Percentiles rank a stretch among this genome's conserved stretches.
These are phyloP conservation scores for Hyles vespertilio DNA, from an alignment of 1,140 invertebrate species.

Conservation along the genomic window DNA sequence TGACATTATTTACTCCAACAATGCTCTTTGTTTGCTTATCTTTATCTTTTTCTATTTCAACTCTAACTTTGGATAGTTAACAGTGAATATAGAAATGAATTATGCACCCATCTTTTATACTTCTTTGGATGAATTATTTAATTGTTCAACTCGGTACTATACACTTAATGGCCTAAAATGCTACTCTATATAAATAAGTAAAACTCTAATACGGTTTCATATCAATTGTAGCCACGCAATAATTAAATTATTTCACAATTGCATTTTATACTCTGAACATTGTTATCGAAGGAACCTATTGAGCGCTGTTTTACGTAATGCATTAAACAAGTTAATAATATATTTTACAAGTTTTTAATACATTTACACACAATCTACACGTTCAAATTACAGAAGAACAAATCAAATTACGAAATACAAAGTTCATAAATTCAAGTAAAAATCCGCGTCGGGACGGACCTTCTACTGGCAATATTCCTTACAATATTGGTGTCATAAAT, in stretches of 20 bases:
- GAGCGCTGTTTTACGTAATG: constrained; percentile 2
- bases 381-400: constrained; percentile 5
- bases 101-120: no score
- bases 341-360: constrained; percentile 9
- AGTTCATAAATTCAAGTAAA: constrained; percentile 32
- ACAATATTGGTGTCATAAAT: constrained; percentile 56
- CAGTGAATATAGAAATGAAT: no score
- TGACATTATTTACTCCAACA: no score
- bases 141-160: no score
- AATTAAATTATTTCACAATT: background rate
- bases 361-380: constrained; percentile 7
- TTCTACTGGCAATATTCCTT: constrained; percentile 44
- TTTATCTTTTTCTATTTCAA: no score
- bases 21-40: no score
- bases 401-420: constrained; percentile 14
- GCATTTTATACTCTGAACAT: no score
- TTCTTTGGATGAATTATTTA: no score
- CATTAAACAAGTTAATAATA: background rate
- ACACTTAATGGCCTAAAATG: constrained; percentile 4
- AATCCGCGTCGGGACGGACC: constrained; percentile 61
- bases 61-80: no score
- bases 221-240: background rate
- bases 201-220: constrained; percentile 3
- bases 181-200: constrained; percentile 3
- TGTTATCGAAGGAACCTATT: background rate